Evolutionary conservation across 2,888 invertebrate species (phyloP).

Genomic region (Aphidius colemani): DNA sequence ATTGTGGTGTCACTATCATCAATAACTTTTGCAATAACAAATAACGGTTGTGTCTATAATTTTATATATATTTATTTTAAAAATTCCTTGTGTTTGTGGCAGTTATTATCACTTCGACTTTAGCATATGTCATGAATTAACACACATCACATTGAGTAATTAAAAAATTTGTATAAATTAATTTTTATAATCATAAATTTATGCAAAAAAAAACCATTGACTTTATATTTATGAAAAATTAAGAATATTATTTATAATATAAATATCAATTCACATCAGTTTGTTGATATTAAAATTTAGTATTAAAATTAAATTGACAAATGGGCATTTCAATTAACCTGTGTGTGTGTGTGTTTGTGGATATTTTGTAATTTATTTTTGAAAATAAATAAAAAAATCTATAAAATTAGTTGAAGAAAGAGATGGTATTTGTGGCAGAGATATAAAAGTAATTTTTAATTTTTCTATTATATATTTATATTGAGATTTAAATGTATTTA

Average conservation of each 20-base stretch:
- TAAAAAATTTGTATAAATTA: neutral
- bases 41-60: constrained; percentile 14
- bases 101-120: neutral
- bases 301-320: too few species aligned
- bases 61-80: neutral
- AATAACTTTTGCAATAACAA: constrained; percentile 13
- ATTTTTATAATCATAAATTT: too few species aligned
- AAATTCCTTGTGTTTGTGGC: neutral
- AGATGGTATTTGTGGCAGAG: neutral
- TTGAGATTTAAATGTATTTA: neutral
- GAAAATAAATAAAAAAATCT: too few species aligned
- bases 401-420: too few species aligned
- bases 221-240: too few species aligned
- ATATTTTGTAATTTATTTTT: neutral
- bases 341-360: neutral
- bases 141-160: neutral
- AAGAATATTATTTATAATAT: too few species aligned
- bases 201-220: too few species aligned
- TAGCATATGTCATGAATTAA: constrained; percentile 1
- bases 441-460: neutral
- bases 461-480: neutral
- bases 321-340: constrained; percentile 4
- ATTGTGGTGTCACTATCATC: neutral
- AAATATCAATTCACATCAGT: too few species aligned
- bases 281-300: too few species aligned